These are phyloP conservation scores for Dicyrtomina minuta DNA, from an alignment of 2,888 invertebrate genomes.

Conservation along the genomic window DNA sequence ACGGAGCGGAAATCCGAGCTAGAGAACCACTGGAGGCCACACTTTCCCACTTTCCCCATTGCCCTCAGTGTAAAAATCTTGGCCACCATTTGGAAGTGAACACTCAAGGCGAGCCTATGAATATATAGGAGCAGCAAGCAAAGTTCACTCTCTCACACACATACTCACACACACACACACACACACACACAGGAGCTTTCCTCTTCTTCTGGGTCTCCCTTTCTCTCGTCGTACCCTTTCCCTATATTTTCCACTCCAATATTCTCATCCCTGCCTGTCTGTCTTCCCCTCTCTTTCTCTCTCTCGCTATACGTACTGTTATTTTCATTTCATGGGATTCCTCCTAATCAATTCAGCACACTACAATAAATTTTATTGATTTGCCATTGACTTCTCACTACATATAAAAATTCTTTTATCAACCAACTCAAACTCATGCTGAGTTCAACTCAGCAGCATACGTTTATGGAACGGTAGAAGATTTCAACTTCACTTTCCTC, in stretches of 20 bases:
- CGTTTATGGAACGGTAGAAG: constrained; percentile 25
- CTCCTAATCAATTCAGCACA: constrained; percentile 53
- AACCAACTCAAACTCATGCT: constrained; percentile 15
- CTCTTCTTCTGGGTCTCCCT: background rate
- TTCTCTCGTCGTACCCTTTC: background rate
- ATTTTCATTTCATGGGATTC: constrained; percentile 49
- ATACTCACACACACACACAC: background rate
- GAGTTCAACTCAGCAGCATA: constrained; percentile 7
- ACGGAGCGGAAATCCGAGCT: constrained; percentile 28
- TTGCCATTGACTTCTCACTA: constrained; percentile 47
- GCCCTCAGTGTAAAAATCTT: constrained; percentile 29
- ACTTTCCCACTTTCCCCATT: constrained; percentile 13
- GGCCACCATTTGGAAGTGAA: constrained; percentile 7
- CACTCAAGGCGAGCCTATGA: constrained; percentile 22
- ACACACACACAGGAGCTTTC: background rate
- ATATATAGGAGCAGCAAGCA: constrained; percentile 22
- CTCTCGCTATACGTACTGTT: constrained; percentile 19
- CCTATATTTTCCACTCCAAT: background rate
- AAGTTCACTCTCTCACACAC: constrained; percentile 29
- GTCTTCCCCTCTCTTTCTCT: constrained; percentile 13
- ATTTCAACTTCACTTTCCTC: constrained; percentile 34
- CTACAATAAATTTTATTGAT: constrained; percentile 54
- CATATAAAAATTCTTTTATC: constrained; percentile 34
- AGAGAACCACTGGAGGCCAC: constrained; percentile 28
- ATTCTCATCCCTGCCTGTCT: background rate